A percentile compares a stretch with the other conserved stretches of the same genome.
Conservation (phyloP, 1,140 invertebrate genomes). For the Musca vetustissima region DNA sequence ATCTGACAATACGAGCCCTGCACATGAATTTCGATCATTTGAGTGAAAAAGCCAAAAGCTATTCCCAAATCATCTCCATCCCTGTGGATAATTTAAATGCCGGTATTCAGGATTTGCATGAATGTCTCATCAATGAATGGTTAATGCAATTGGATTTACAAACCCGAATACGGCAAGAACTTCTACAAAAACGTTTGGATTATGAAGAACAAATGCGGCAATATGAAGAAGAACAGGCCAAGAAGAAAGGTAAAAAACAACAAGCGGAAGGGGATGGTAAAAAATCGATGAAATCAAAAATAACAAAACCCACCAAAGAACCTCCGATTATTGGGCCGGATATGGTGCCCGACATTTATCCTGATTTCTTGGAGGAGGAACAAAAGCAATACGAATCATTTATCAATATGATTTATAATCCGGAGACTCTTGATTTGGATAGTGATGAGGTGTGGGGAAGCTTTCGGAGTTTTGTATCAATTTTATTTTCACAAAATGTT, state of each 20-base stretch:
- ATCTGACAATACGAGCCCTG: conserved; percentile 43
- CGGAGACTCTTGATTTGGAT: conserved; percentile 30
- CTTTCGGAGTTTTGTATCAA: background rate
- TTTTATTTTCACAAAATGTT: background rate
- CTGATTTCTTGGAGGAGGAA: conserved; percentile 34
- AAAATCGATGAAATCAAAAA: conserved; percentile 35
- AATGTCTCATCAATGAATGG: conserved; percentile 41
- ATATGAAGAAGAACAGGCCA: background rate
- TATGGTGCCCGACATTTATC: conserved; percentile 35
- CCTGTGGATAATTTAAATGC: conserved; percentile 31
- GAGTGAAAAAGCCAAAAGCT: conserved; percentile 43
- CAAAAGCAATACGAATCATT: conserved; percentile 35
- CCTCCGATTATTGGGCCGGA: conserved; percentile 22
- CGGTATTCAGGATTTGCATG: conserved; percentile 37
- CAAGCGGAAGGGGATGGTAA: conserved; percentile 20
- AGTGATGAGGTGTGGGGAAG: conserved; percentile 33
- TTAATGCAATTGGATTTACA: conserved; percentile 35
- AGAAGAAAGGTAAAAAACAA: conserved; percentile 9
- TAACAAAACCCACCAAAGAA: conserved; percentile 37
- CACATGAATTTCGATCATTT: conserved; percentile 39
- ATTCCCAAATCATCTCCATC: conserved; percentile 16
- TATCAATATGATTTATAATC: conserved; percentile 39
- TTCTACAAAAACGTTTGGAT: conserved; percentile 27
- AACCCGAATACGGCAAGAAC: conserved; percentile 28
- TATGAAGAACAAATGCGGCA: conserved; percentile 37